Evolutionary conservation across 2,797 vertebrate species (phyloP).

Genomic region (Salarias fasciatus): DNA sequence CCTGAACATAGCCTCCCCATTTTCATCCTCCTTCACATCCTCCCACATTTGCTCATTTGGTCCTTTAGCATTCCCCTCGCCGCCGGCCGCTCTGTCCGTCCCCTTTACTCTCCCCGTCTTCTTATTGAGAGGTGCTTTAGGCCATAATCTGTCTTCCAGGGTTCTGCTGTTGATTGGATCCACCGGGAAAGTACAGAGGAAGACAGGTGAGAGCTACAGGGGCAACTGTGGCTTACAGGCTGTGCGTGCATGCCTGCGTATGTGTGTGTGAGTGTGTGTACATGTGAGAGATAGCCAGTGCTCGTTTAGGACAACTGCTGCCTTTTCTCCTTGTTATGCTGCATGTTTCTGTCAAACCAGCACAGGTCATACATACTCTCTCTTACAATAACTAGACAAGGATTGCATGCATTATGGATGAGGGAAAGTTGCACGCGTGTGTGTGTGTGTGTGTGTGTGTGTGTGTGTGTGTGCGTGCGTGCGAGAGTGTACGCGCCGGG

Average conservation of each 20-base stretch:
- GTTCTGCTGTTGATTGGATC: slow-evolving; percentile 57
- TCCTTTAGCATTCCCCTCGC: slow-evolving; percentile 15
- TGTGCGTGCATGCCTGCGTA: too few species aligned
- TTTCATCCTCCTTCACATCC: slow-evolving; percentile 18
- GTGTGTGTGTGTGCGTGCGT: slow-evolving; percentile 10
- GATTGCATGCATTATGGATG: too few species aligned
- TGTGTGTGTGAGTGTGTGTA: too few species aligned
- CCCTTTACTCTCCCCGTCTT: slow-evolving; percentile 7
- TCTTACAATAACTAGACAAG: slow-evolving; percentile 13
- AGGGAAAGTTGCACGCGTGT: too few species aligned
- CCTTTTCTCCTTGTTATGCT: slow-evolving; percentile 21
- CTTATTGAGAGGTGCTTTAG: slow-evolving; percentile 27
- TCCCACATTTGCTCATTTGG: slow-evolving; percentile 15
- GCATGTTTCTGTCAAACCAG: slow-evolving; percentile 23
- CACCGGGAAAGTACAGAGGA: slow-evolving; percentile 41
- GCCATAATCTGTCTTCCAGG: slow-evolving; percentile 54
- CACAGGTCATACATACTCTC: slow-evolving; percentile 8
- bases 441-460: slow-evolving; percentile 7
- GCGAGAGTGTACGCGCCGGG: slow-evolving; percentile 20
- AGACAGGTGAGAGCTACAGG: slow-evolving; percentile 48
- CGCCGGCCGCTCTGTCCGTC: slow-evolving; percentile 15
- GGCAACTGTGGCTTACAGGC: slow-evolving; percentile 19
- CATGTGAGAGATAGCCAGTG: too few species aligned
- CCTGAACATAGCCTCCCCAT: slow-evolving; percentile 10
- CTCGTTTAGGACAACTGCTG: too few species aligned